These are phyloP conservation scores for Tetranychus urticae DNA, from an alignment of 1,140 invertebrate genomes.

Conservation along the genomic window DNA sequence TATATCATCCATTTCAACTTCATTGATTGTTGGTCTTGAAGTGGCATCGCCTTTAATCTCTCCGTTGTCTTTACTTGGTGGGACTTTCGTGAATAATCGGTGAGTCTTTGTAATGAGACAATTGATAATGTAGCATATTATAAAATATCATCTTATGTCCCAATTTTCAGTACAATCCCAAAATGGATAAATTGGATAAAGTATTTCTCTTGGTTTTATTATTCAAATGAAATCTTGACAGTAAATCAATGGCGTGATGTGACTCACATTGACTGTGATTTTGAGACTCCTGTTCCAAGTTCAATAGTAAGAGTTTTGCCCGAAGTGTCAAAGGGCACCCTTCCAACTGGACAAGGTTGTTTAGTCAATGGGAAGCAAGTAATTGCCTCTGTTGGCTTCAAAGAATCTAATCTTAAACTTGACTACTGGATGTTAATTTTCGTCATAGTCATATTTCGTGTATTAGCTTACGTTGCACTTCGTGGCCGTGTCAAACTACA, in stretches of 20 bases:
- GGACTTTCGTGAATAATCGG: background rate
- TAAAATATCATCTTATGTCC: too few relatives aligned
- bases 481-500: background rate
- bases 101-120: slow-evolving; percentile 6
- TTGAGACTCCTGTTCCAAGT: too few relatives aligned
- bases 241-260: slow-evolving; percentile 74
- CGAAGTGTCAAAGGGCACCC: background rate
- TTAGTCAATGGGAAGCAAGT: background rate
- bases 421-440: background rate
- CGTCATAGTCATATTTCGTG: background rate
- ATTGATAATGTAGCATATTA: too few relatives aligned
- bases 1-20: background rate
- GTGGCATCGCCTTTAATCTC: background rate
- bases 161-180: slow-evolving; percentile 42
- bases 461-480: background rate
- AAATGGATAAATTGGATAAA: slow-evolving; percentile 68
- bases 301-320: background rate
- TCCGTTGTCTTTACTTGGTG: background rate
- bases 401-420: background rate
- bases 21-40: background rate
- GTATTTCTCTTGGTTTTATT: slow-evolving; percentile 82
- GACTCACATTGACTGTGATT: slow-evolving; percentile 29
- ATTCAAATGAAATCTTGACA: slow-evolving; percentile 71
- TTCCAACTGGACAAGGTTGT: background rate
- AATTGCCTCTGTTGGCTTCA: background rate